A percentile compares a stretch with the other conserved stretches of the same genome.
These are phyloP conservation scores for Characodon lateralis DNA, from an alignment of 2,797 vertebrate species.

Conservation along the genomic window DNA sequence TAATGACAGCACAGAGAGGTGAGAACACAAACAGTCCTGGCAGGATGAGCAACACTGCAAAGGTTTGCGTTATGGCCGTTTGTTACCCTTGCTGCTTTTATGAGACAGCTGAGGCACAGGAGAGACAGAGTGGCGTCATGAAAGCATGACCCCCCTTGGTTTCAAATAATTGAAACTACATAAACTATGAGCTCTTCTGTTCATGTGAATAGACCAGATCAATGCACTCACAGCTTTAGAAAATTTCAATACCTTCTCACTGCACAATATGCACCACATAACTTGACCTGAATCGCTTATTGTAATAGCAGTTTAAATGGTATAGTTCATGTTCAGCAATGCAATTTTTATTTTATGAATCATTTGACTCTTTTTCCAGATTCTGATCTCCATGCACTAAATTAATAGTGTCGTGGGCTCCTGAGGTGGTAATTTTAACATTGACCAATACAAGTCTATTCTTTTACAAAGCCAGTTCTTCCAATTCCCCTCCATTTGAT, in stretches of 20 bases:
- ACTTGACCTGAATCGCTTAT: neutral
- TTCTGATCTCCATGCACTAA: too few relatives aligned
- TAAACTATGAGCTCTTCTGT: neutral
- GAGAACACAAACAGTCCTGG: slow-evolving; percentile 26
- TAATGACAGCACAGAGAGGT: slow-evolving; percentile 27
- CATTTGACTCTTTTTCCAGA: neutral
- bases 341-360: neutral
- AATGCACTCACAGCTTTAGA: neutral
- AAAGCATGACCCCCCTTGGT: neutral
- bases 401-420: too few relatives aligned
- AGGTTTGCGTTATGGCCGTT: slow-evolving; percentile 5
- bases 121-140: neutral
- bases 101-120: slow-evolving; percentile 1
- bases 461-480: neutral
- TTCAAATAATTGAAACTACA: slow-evolving; percentile 4
- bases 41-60: slow-evolving; percentile 9
- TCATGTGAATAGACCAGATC: neutral
- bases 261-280: neutral
- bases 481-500: neutral
- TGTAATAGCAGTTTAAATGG: neutral
- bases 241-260: neutral
- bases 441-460: neutral
- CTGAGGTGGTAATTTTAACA: neutral
- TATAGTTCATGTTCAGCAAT: neutral
- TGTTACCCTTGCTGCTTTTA: slow-evolving; percentile 3